Evolutionary conservation across 2,888 invertebrate genomes (phyloP).

Genomic region (Diabrotica balteata): DNA sequence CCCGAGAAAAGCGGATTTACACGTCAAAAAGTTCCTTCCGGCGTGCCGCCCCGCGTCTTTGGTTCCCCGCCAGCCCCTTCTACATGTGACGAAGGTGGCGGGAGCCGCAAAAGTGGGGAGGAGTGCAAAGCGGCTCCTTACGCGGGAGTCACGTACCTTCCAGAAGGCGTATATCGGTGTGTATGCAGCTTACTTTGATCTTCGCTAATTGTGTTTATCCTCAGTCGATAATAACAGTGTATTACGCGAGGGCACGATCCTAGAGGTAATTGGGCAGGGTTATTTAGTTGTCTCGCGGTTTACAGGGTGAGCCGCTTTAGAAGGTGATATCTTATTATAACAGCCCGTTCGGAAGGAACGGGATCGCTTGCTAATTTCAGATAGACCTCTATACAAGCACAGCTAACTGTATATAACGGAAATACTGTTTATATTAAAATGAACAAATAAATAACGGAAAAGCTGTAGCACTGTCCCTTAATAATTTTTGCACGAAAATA

Average conservation of each 20-base stretch:
- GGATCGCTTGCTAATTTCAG: too few species aligned
- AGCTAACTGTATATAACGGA: too few species aligned
- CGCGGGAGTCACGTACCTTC: slow-evolving; percentile 55
- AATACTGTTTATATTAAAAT: too few species aligned
- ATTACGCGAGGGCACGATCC: slow-evolving; percentile 31
- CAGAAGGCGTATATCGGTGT: slow-evolving; percentile 53
- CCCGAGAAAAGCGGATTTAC: slow-evolving; percentile 17
- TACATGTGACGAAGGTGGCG: slow-evolving; percentile 54
- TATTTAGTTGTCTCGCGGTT: slow-evolving; percentile 28
- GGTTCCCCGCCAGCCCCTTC: slow-evolving; percentile 2
- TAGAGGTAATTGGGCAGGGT: slow-evolving; percentile 33
- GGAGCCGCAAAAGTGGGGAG: slow-evolving; percentile 55
- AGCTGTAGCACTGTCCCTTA: too few species aligned
- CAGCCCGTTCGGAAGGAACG: too few species aligned
- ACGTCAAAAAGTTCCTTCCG: slow-evolving; percentile 30
- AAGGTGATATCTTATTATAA: too few species aligned
- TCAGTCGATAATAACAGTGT: slow-evolving; percentile 45
- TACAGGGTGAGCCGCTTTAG: slow-evolving; percentile 2
- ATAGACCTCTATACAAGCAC: too few species aligned
- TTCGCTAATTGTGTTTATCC: slow-evolving; percentile 49
- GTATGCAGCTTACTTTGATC: slow-evolving; percentile 52
- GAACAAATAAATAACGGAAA: too few species aligned
- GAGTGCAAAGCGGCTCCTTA: slow-evolving; percentile 40
- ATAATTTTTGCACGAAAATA: too few species aligned
- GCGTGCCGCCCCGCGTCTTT: slow-evolving; percentile 20